Percentiles rank a stretch among this genome's conserved stretches.
Evolutionary conservation across 2,888 invertebrate species (phyloP).

Genomic region (Acronicta alni): DNA sequence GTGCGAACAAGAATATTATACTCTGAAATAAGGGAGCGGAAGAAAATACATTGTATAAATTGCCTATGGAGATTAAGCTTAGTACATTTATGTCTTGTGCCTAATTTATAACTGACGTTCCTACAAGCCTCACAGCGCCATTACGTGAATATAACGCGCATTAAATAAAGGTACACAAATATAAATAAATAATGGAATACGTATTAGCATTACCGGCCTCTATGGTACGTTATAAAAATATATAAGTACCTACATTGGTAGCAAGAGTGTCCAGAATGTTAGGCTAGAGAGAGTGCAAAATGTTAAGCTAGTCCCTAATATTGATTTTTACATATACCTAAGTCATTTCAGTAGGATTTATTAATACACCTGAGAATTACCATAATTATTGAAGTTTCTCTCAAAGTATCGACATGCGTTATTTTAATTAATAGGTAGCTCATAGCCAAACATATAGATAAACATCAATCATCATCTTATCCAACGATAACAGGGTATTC

Average conservation of each 20-base stretch:
- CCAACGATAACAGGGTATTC: too few relatives aligned
- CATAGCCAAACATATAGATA: too few relatives aligned
- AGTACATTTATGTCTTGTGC: slow-evolving; percentile 48
- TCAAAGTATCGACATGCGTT: too few relatives aligned
- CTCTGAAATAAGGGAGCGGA: slow-evolving; percentile 63
- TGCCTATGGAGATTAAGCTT: slow-evolving; percentile 60
- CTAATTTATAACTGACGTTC: slow-evolving; percentile 35
- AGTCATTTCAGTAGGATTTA: too few relatives aligned
- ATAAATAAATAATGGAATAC: background rate
- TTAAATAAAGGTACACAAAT: slow-evolving; percentile 7
- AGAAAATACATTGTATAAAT: slow-evolving; percentile 65
- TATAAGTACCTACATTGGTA: background rate
- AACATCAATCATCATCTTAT: too few relatives aligned
- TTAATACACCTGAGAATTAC: too few relatives aligned
- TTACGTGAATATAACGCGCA: slow-evolving; percentile 10
- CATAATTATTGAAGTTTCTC: too few relatives aligned
- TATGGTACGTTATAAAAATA: background rate
- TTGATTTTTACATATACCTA: too few relatives aligned
- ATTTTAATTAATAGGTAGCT: too few relatives aligned
- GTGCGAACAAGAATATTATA: slow-evolving; percentile 73
- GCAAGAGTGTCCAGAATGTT: background rate
- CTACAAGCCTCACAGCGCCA: slow-evolving; percentile 11
- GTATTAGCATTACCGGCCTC: background rate
- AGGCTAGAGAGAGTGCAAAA: background rate
- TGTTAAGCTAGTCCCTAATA: background rate